Conservation (phyloP, 2,113 vertebrate genomes). For the Sinocyclocheilus rhinocerous region DNA sequence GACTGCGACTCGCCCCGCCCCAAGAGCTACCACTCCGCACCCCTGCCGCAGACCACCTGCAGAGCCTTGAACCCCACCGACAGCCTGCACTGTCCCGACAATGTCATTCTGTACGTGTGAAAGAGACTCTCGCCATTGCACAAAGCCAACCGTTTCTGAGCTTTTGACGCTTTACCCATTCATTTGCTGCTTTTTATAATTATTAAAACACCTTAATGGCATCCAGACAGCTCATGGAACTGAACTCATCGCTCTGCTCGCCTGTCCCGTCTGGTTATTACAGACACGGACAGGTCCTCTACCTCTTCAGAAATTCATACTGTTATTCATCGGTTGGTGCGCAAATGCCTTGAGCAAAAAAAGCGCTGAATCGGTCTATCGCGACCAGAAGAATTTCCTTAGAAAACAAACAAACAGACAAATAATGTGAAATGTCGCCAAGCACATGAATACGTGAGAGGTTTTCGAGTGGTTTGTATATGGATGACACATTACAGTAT, state of each 20-base stretch:
- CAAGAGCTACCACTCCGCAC: slow-evolving; percentile 60
- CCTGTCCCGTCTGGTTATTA: slow-evolving; percentile 61
- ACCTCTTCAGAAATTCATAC: slow-evolving; percentile 76
- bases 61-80: slow-evolving; percentile 69
- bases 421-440: slow-evolving; percentile 57
- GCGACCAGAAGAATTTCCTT: slow-evolving; percentile 61
- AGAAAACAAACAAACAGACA: slow-evolving; percentile 48
- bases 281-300: slow-evolving; percentile 71
- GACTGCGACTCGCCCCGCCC: slow-evolving; percentile 89
- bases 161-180: slow-evolving; percentile 37
- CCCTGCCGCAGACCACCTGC: slow-evolving; percentile 66
- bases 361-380: slow-evolving; percentile 29
- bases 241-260: slow-evolving; percentile 59
- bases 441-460: slow-evolving; percentile 65
- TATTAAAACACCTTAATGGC: slow-evolving; percentile 11
- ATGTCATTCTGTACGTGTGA: slow-evolving; percentile 78
- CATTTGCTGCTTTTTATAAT: slow-evolving; percentile 43
- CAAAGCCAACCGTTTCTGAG: slow-evolving; percentile 44
- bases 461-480: slow-evolving; percentile 17
- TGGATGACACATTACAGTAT: slow-evolving; percentile 42
- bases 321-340: slow-evolving; percentile 63
- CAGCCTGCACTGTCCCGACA: slow-evolving; percentile 78
- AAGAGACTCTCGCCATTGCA: slow-evolving; percentile 63
- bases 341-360: slow-evolving; percentile 75
- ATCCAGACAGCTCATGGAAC: slow-evolving; percentile 36